phyloP scores from a whole-genome alignment of 2,797 vertebrate species.

The Girardinus metallicus region DNA sequence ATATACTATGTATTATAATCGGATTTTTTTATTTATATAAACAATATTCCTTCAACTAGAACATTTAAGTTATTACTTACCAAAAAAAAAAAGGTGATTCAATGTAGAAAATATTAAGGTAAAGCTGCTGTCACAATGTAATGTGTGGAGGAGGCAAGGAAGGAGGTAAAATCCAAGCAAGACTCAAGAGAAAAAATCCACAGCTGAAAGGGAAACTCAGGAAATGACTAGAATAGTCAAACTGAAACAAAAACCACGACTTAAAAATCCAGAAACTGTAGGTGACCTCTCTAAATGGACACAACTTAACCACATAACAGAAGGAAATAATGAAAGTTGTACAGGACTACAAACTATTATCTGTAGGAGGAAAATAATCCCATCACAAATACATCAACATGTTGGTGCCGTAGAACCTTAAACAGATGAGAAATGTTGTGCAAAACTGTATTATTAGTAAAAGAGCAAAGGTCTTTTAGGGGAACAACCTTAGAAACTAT shows the following conservation, averaged over 20 bases:
- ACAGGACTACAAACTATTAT: slow-evolving; percentile 1
- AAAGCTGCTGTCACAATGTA: neutral
- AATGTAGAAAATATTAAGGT: neutral
- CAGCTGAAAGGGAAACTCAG: neutral
- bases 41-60: neutral
- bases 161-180: neutral
- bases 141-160: neutral
- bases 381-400: slow-evolving; percentile 41
- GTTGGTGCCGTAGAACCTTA: slow-evolving; percentile 18
- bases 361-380: slow-evolving; percentile 25
- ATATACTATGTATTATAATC: neutral
- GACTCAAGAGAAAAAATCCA: too few relatives aligned
- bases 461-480: slow-evolving; percentile 44
- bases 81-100: neutral
- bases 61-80: neutral
- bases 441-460: slow-evolving; percentile 27
- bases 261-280: neutral
- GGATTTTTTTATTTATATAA: neutral
- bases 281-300: neutral
- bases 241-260: neutral
- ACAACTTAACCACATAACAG: neutral
- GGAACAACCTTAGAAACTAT: slow-evolving; percentile 52
- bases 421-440: neutral
- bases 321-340: neutral
- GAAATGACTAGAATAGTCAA: neutral